These are phyloP conservation scores for Mantis religiosa DNA, from an alignment of 2,888 invertebrate species.

Conservation along the genomic window DNA sequence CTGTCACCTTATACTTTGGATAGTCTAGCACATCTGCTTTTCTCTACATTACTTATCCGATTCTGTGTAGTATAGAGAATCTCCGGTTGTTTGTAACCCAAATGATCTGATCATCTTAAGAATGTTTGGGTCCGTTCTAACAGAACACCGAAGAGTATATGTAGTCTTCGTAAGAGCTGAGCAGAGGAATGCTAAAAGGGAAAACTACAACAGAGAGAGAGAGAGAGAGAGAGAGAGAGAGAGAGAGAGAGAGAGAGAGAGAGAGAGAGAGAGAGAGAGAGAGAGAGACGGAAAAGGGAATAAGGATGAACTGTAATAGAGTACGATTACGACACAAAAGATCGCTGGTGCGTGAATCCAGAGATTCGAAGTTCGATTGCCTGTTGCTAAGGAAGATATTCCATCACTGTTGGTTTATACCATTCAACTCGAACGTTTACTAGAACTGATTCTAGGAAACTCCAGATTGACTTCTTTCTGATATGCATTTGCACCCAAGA, in stretches of 20 bases:
- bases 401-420: neutral
- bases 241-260: neutral
- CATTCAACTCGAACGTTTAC: neutral
- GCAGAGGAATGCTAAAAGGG: neutral
- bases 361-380: neutral
- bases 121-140: neutral
- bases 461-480: too few relatives aligned
- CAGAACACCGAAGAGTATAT: neutral
- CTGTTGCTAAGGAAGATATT: neutral
- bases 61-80: neutral
- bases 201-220: neutral
- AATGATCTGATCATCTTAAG: neutral
- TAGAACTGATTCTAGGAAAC: neutral
- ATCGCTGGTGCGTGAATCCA: neutral
- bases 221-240: neutral
- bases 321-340: neutral
- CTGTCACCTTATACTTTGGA: too few relatives aligned
- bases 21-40: too few relatives aligned
- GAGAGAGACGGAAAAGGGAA: neutral
- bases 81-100: neutral
- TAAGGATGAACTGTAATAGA: neutral
- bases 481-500: too few relatives aligned
- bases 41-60: too few relatives aligned
- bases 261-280: neutral
- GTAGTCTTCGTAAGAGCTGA: neutral